Evolutionary conservation across 1,140 invertebrate genomes (phyloP).

Genomic region (Homarus americanus): DNA sequence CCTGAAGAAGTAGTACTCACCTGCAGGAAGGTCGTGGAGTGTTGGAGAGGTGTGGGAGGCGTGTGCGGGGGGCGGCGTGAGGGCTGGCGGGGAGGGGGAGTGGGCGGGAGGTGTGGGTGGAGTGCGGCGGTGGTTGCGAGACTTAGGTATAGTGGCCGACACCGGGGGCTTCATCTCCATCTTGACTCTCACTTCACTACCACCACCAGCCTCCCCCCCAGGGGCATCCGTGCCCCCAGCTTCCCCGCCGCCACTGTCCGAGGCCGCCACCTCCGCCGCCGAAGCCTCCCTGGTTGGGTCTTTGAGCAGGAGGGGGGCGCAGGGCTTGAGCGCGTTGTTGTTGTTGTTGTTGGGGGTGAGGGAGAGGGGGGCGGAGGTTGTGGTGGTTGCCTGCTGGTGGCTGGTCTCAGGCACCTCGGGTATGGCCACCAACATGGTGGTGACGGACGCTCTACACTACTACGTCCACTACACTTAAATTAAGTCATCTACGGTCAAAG

Average conservation of each 20-base stretch:
- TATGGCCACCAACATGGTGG: constrained; percentile 54
- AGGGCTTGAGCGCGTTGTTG: constrained; percentile 16
- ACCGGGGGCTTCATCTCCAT: constrained; percentile 56
- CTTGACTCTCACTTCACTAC: not conserved
- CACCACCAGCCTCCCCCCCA: constrained; percentile 2
- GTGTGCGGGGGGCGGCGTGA: not conserved
- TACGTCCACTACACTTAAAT: not conserved
- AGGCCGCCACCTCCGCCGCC: too few relatives aligned
- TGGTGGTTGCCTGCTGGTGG: constrained; percentile 17
- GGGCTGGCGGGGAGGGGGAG: constrained; percentile 25
- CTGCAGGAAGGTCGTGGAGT: not conserved
- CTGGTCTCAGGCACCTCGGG: constrained; percentile 55
- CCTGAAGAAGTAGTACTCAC: too few relatives aligned
- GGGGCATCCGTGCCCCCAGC: not conserved
- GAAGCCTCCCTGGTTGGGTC: not conserved
- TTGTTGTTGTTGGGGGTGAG: constrained; percentile 3
- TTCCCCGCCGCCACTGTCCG: not conserved
- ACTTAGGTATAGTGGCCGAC: constrained; percentile 56
- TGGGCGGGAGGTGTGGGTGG: constrained; percentile 4
- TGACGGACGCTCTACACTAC: not conserved
- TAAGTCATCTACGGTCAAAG: not conserved
- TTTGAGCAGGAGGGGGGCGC: not conserved
- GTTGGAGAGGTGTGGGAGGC: not conserved
- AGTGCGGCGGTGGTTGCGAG: constrained; percentile 16
- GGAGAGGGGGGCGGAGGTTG: not conserved